Evolutionary conservation across 2,888 invertebrate genomes (phyloP), one percentile per base, ranked within the genome.

Genomic region (Spicauda simplicius): DNA sequence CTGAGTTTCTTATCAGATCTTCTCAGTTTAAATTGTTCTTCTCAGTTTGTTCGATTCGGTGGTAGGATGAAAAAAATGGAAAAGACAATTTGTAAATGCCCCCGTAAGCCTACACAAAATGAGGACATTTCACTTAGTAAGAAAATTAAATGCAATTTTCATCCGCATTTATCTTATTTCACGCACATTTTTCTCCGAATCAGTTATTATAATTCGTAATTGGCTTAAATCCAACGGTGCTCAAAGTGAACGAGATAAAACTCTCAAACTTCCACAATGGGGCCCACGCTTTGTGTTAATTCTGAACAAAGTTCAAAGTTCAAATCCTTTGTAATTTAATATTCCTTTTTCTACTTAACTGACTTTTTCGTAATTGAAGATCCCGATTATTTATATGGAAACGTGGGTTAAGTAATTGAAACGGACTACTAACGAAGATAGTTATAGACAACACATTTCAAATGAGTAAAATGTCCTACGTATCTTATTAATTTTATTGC

Each of bases 231-330:
- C 45, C 53, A 11, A 14, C 30, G 63, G 45, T 48, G 55, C 62
- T 54, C 63, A 63, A 63, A 63, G 63, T 55, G 48, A 30, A 3
- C 0, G 45, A 48, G 63, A 63, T 63, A 63, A 63, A 25, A 25
- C 63, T 63, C 55, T 10, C 25, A 19, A 63, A 63, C 55, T 55
- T 55, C 25, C 48, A 33, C 55, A 63, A 62, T 62, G 14, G 54
- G 54, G 25, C 41, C 16, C 25, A 19, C 33, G 52, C 41, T 45
- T 41, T 45, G 14, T 41, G 10, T 41, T 41, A 12, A 41, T 12
- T 25, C 14, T 2, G 18, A 7, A 10, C 41, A 7, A 19, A 18
- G 18, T n/a, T 19, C 45, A 19, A 41, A 45, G 41, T 58, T 58
- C 30, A 55, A 41, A 41, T 14, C 30, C 55, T 33, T 33, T 30